Evolutionary conservation across 2,888 invertebrate species (phyloP), one percentile per base, ranked within the genome.

Genomic region (Acleris emargana): DNA sequence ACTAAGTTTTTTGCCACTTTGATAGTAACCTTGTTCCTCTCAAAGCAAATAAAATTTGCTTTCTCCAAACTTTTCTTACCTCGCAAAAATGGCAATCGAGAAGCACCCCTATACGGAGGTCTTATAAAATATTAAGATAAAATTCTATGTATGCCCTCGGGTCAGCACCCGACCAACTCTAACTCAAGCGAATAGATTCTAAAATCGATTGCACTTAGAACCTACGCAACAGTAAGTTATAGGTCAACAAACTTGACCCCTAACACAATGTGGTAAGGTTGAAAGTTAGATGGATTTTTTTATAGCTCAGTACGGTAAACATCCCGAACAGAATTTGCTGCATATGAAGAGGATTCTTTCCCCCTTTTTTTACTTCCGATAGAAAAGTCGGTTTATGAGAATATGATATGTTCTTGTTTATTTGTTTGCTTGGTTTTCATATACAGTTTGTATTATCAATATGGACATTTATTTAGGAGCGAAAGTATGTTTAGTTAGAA

Each of bases 61-160:
- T 45, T 3, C 38, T 52, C 61, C 52, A 25, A 62, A 58, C 28
- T 5, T 22, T 51, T 62, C 57, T 13, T 62, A 42, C 49, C 16
- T 67, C 64, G 28, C 62, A 17, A 60, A 62, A 67, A 72, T 74
- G 70, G 71, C 75, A 78, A 76, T 70, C 73, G 69, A 63, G 67
- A 63, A 63, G 57, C 43, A n/a, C 63, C 60, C 69, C 73, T 69
- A 71, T 72, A 68, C 69, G 67, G 64, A 71, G 72, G 62, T 74
- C 78, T 78, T 78, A 77, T 82, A 80, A 81, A 82, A 82, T 82
- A 82, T 82, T 77, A 76, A 79, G 77, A 80, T 76, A 73, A 76
- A 78, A 75, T 75, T 74, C 60, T 66, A 70, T 42, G 43, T 28
- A 28, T 42, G 45, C 20, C 7, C 52, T 28, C 50, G 18, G 60